Percentiles rank a stretch among this genome's conserved stretches.
Evolutionary conservation across 1,140 invertebrate species (phyloP).

Genomic region (Papilio xuthus): DNA sequence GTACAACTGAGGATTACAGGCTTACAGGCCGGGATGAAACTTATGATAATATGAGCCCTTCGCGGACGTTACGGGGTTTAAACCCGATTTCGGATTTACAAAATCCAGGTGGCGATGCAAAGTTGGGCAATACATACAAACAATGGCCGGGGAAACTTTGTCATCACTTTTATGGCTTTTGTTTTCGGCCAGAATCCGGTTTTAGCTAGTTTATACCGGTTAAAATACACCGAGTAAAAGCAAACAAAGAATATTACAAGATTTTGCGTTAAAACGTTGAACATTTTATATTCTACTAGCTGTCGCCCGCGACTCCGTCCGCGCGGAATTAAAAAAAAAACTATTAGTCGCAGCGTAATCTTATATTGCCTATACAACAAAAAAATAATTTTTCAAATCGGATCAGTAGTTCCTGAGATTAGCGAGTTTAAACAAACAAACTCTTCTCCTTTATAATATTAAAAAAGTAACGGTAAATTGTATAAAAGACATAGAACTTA

Average conservation of each 20-base stretch:
- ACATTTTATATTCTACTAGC: no score
- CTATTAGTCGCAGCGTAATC: no score
- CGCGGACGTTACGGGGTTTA: slow-evolving; percentile 40
- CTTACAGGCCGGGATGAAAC: slow-evolving; percentile 62
- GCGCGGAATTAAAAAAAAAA: no score
- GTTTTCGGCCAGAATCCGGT: slow-evolving; percentile 3
- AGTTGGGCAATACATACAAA: slow-evolving; percentile 36
- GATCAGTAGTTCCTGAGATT: no score
- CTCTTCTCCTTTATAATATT: no score
- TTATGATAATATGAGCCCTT: slow-evolving; percentile 68
- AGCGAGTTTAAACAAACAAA: no score
- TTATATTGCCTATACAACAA: no score
- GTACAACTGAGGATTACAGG: slow-evolving; percentile 54
- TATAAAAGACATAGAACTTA: no score
- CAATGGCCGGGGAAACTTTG: slow-evolving; percentile 13
- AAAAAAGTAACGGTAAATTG: no score
- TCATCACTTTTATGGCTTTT: slow-evolving; percentile 29
- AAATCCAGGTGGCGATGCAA: slow-evolving; percentile 43
- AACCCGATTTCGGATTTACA: slow-evolving; percentile 47
- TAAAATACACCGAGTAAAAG: slow-evolving; percentile 3
- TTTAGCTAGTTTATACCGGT: slow-evolving; percentile 3
- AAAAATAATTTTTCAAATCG: no score
- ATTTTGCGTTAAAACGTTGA: not conserved
- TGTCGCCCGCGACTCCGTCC: no score
- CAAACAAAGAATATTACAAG: not conserved